Conservation (phyloP, 2,113 vertebrate species). For the Dryoscopus gambensis region DNA sequence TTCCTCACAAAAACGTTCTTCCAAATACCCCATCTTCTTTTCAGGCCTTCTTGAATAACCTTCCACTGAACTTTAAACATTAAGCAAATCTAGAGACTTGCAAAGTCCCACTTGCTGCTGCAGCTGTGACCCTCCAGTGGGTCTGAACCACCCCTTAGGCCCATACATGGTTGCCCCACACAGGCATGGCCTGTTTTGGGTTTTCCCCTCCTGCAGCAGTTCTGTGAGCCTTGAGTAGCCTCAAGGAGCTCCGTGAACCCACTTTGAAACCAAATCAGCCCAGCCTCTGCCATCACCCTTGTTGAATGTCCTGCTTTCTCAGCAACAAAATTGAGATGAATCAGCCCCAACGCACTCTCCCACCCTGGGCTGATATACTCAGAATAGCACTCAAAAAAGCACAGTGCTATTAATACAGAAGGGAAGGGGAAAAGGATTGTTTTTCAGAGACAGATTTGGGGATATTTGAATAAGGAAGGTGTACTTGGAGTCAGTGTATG, state of each 20-base stretch:
- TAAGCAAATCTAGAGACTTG: background rate
- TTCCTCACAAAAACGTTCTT: background rate
- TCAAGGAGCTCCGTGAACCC: background rate
- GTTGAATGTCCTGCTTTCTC: background rate
- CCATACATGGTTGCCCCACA: background rate
- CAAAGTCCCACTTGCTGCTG: background rate
- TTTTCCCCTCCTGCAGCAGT: background rate
- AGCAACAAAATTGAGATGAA: background rate
- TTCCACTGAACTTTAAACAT: background rate
- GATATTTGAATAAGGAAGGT: background rate
- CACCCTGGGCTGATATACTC: background rate
- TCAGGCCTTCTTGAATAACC: background rate
- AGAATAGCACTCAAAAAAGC: background rate
- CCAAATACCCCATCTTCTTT: background rate
- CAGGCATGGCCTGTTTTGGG: accelerated
- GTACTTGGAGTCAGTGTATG: background rate
- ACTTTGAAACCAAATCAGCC: background rate
- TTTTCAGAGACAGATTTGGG: background rate
- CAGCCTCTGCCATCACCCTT: background rate
- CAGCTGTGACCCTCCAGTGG: background rate
- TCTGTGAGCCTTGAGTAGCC: background rate
- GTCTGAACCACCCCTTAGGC: background rate
- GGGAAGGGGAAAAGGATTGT: background rate
- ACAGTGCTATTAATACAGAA: background rate
- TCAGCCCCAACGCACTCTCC: background rate